Base-by-base conservation (phyloP, 2,888 invertebrate species). In the Phorcus lineatus region DNA sequence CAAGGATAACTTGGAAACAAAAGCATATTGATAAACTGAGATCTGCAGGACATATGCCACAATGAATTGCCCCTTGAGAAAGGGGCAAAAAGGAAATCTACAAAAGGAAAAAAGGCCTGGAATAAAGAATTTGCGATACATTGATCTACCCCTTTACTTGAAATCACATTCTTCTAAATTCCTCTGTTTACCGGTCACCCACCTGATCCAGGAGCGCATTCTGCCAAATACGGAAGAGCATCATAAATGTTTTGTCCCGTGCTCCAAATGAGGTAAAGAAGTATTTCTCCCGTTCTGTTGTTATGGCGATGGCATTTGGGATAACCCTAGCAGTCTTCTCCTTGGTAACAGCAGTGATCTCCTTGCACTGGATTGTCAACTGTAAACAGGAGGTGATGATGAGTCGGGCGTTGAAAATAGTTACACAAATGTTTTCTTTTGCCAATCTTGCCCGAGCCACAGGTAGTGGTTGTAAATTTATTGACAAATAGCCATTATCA, bases 201-300 rank as follows among this genome's bases (percentile, higher is more conserved):
- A 94, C 94, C 95, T 97, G 96, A 93, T 97, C 97, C 95, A 98
- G 95, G 84, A 98, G 95, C 82, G 97, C 97, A 94, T 97, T 98
- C 94, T 98, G 98, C 98, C 98, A 99, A 87, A 98, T 95, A 88
- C 97, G 95, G 94, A 98, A 98, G 93, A 99, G 95, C 96, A 98
- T 98, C 92, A 98, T 95, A 94, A 97, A 98, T 0, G 97, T 96
- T 93, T 98, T 98, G 94, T 99, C 99, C 67, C 99, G 95, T 17
- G 98, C 96, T 1, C 97, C 96, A 94, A 99, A 98, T 57, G 98
- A 98, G 31, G 99, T 97, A 90, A 99, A 96, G 94, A 98, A 98
- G 94, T 96, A 96, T 93, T 97, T 97, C 89, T 98, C 98, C 47
- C 88, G 90, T 9, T 89, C 88, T 9, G 92, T 91, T n/a, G 87